Conservation (phyloP, 2,113 vertebrate genomes). For the Sitta europaea region DNA sequence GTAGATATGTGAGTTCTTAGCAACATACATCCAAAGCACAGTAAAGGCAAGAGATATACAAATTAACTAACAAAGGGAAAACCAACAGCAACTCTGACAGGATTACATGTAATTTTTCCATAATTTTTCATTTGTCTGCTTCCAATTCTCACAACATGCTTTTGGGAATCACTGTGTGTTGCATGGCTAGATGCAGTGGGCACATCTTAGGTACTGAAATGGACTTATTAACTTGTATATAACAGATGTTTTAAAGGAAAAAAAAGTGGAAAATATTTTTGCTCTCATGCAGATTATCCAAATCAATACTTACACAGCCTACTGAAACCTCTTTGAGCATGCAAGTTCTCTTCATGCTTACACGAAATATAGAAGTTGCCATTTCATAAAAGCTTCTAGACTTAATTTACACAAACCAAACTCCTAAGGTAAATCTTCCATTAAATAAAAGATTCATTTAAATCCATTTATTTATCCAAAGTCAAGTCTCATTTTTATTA, state of each 20-base stretch:
- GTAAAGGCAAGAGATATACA: neutral
- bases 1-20: neutral
- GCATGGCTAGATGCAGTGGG: neutral
- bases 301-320: neutral
- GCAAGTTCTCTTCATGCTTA: neutral
- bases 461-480: neutral
- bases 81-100: neutral
- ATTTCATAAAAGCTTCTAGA: neutral
- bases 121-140: neutral
- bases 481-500: neutral
- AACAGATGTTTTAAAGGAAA: neutral
- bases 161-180: neutral
- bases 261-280: neutral
- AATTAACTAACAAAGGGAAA: neutral
- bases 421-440: neutral
- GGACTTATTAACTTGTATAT: neutral
- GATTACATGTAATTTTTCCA: neutral
- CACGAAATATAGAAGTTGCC: neutral
- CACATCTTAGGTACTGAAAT: neutral
- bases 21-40: neutral
- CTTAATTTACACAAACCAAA: neutral
- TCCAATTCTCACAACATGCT: neutral
- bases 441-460: neutral
- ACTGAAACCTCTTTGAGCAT: neutral
- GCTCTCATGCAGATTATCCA: neutral